Evolutionary conservation across 2,113 vertebrate species (phyloP).

Genomic region (Narcine bancroftii): DNA sequence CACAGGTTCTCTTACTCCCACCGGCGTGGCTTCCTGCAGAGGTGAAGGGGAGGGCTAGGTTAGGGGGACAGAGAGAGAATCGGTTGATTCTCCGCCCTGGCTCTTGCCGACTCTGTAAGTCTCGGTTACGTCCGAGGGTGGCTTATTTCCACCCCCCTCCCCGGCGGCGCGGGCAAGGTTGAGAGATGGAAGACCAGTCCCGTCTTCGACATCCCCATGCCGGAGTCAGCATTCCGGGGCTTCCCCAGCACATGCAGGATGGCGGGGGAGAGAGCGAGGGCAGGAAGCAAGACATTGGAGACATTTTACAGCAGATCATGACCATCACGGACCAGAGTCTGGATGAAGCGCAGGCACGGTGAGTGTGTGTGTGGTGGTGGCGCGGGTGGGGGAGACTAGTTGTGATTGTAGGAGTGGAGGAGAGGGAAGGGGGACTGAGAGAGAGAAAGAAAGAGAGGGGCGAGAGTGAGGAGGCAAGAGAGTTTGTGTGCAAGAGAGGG

Average conservation of each 20-base stretch:
- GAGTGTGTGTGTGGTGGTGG: conserved; percentile 45
- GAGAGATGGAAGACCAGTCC: conserved; percentile 86
- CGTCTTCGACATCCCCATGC: conserved; percentile 90
- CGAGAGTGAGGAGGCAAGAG: too few species aligned
- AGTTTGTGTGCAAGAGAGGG: too few species aligned
- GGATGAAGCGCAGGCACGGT: conserved; percentile 98
- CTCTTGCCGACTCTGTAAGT: neutral
- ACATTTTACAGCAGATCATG: conserved; percentile 98
- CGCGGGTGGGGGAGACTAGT: too few species aligned
- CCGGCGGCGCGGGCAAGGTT: conserved; percentile 43
- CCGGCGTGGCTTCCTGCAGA: conserved; percentile 46
- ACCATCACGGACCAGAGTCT: conserved; percentile 98
- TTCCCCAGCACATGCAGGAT: conserved; percentile 86
- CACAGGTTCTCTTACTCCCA: neutral
- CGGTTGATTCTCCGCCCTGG: neutral
- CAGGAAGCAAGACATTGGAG: conserved; percentile 95
- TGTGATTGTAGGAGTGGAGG: too few species aligned
- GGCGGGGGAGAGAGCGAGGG: conserved; percentile 74
- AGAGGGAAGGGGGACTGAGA: too few species aligned
- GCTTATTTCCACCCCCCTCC: neutral
- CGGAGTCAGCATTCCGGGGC: conserved; percentile 86
- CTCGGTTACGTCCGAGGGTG: neutral
- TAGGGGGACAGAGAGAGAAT: conserved; percentile 51
- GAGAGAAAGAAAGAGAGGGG: too few species aligned
- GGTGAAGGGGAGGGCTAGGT: conserved; percentile 49